A percentile compares a stretch with the other conserved stretches of the same genome.
Evolutionary conservation across 1,140 invertebrate genomes (phyloP).

Genomic region (Polypedilum vanderplanki): DNA sequence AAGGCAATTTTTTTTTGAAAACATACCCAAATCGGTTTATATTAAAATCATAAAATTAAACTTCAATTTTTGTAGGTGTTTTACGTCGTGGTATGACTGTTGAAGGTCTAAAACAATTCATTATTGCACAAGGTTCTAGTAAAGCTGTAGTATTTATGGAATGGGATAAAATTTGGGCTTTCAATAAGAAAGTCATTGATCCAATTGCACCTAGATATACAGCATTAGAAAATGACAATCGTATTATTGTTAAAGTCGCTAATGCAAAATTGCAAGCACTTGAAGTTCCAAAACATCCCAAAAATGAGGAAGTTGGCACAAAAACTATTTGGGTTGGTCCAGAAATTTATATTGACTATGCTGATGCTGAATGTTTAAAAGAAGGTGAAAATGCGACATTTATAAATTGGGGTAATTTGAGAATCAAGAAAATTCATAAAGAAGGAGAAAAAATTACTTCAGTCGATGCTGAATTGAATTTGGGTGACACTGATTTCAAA

Average conservation of each 20-base stretch:
- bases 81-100: slow-evolving; percentile 94
- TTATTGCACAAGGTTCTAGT: slow-evolving; percentile 97
- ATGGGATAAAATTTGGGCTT: slow-evolving; percentile 99
- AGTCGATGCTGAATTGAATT: slow-evolving; percentile 73
- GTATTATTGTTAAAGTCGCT: slow-evolving; percentile 65
- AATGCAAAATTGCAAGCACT: slow-evolving; percentile 55
- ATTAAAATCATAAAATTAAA: no score
- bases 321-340: slow-evolving; percentile 73
- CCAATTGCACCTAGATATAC: slow-evolving; percentile 87
- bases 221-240: slow-evolving; percentile 61
- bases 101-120: slow-evolving; percentile 94
- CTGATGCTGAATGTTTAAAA: slow-evolving; percentile 77
- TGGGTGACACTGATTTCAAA: slow-evolving; percentile 89
- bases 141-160: slow-evolving; percentile 98
- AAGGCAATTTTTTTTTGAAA: no score
- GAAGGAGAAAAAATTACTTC: slow-evolving; percentile 59
- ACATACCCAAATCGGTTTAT: no score
- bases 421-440: slow-evolving; percentile 77
- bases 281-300: slow-evolving; percentile 82
- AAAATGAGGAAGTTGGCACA: slow-evolving; percentile 79
- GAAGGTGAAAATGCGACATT: slow-evolving; percentile 94
- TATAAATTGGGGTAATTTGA: slow-evolving; percentile 97
- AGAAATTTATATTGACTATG: slow-evolving; percentile 77
- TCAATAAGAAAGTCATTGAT: slow-evolving; percentile 97
- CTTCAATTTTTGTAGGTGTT: no score